Evolutionary conservation across 2,888 invertebrate species (phyloP).

Genomic region (Schizotus pectinicornis): DNA sequence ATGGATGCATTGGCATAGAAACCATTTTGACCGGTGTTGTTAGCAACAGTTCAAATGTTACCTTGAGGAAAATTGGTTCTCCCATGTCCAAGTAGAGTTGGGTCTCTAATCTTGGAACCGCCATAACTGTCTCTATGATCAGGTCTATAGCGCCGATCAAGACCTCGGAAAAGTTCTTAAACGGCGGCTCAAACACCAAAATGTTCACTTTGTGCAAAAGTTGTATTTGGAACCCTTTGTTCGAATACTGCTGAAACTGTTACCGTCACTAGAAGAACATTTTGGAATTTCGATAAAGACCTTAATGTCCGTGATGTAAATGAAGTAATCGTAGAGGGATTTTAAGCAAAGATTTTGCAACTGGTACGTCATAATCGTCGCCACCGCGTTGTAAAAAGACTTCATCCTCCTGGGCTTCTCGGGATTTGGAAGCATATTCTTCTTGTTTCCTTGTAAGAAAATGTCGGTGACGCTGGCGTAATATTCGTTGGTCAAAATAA

Average conservation of each 20-base stretch:
- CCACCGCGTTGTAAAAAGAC: constrained; percentile 84
- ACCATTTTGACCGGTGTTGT: too few species aligned
- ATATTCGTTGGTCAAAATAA: constrained; percentile 70
- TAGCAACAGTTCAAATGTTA: constrained; percentile 21
- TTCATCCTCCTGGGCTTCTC: constrained; percentile 70
- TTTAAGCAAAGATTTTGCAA: constrained; percentile 81
- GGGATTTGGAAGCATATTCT: constrained; percentile 71
- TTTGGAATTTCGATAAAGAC: constrained; percentile 59
- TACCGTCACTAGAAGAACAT: background rate
- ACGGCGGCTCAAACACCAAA: constrained; percentile 76
- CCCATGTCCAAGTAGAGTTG: constrained; percentile 73
- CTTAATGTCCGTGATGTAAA: constrained; percentile 77
- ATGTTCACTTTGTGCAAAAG: constrained; percentile 66
- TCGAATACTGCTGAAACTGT: constrained; percentile 63
- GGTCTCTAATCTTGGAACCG: constrained; percentile 80
- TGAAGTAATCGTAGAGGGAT: constrained; percentile 78
- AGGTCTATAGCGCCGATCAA: constrained; percentile 74
- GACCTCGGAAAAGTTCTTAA: constrained; percentile 74
- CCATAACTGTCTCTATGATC: constrained; percentile 75
- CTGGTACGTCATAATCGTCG: constrained; percentile 87
- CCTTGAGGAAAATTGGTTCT: constrained; percentile 49
- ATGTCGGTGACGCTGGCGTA: constrained; percentile 68
- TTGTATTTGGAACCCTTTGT: constrained; percentile 73
- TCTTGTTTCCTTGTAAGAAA: constrained; percentile 71
- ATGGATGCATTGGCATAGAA: too few species aligned